A percentile compares a stretch with the other conserved stretches of the same genome.
phyloP scores from a whole-genome alignment of 2,113 vertebrate genomes.

The Mus spicilegus region DNA sequence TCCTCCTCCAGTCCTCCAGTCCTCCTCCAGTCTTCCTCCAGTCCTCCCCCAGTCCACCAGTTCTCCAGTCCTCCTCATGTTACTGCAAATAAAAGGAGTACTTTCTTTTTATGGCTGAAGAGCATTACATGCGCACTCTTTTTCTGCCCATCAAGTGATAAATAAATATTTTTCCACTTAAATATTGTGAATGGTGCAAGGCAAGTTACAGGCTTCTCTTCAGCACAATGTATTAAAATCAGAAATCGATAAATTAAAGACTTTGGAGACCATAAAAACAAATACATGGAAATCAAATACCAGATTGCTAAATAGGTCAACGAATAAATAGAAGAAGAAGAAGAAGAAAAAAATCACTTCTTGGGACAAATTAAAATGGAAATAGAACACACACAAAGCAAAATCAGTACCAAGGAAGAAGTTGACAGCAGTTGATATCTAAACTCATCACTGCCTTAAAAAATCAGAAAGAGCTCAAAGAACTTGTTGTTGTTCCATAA shows the following conservation, averaged over 20 bases:
- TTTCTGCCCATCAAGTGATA: background rate
- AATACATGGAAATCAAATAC: background rate
- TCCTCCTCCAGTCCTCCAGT: background rate
- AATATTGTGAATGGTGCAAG: background rate
- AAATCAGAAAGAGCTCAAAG: background rate
- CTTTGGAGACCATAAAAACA: background rate
- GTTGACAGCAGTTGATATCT: background rate
- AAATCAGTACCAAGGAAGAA: background rate
- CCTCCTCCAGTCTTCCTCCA: too few relatives aligned
- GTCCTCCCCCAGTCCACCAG: too few relatives aligned
- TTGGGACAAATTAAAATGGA: background rate
- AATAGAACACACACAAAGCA: background rate
- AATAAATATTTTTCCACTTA: background rate
- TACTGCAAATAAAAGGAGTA: background rate
- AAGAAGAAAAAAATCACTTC: background rate
- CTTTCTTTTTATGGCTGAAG: background rate
- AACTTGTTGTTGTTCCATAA: background rate
- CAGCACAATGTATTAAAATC: background rate
- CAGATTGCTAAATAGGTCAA: background rate
- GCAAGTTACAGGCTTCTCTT: background rate
- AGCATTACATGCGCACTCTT: background rate
- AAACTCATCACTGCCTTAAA: background rate
- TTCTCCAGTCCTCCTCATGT: too few relatives aligned
- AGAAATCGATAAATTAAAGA: background rate
- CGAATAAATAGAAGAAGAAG: background rate